These are phyloP conservation scores for Pyxicephalus adspersus DNA, from an alignment of 2,113 vertebrate genomes.

Conservation along the genomic window DNA sequence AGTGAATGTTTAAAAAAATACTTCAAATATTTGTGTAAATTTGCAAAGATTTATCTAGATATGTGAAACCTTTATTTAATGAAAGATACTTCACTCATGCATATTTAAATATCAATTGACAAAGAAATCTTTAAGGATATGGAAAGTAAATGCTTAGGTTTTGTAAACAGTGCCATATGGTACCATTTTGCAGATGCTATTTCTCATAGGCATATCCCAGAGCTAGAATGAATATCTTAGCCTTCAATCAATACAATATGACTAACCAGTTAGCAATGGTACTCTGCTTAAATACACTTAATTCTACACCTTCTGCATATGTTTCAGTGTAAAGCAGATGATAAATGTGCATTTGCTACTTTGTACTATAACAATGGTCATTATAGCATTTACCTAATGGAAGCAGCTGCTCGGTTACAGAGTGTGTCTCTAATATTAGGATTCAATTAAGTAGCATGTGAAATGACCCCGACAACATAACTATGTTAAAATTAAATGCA, in stretches of 20 bases:
- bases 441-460: constrained; percentile 51
- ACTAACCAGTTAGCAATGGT: constrained; percentile 46
- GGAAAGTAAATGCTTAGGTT: constrained; percentile 43
- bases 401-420: constrained; percentile 47
- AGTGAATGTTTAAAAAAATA: neutral
- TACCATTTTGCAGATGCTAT: constrained; percentile 57
- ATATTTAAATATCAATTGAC: constrained; percentile 54
- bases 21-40: neutral
- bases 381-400: constrained; percentile 54
- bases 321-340: constrained; percentile 48
- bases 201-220: constrained; percentile 47
- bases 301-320: constrained; percentile 51
- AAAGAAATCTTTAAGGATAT: constrained; percentile 41
- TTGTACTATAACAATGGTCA: constrained; percentile 50
- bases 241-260: constrained; percentile 48
- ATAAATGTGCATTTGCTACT: constrained; percentile 44
- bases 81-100: constrained; percentile 37
- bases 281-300: constrained; percentile 46
- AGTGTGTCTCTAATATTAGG: constrained; percentile 49
- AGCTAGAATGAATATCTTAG: constrained; percentile 46
- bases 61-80: constrained; percentile 31
- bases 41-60: constrained; percentile 3
- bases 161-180: constrained; percentile 56
- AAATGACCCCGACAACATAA: constrained; percentile 51
- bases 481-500: constrained; percentile 51